phyloP scores from a whole-genome alignment of 2,797 vertebrate genomes.

The Acomys russatus region DNA sequence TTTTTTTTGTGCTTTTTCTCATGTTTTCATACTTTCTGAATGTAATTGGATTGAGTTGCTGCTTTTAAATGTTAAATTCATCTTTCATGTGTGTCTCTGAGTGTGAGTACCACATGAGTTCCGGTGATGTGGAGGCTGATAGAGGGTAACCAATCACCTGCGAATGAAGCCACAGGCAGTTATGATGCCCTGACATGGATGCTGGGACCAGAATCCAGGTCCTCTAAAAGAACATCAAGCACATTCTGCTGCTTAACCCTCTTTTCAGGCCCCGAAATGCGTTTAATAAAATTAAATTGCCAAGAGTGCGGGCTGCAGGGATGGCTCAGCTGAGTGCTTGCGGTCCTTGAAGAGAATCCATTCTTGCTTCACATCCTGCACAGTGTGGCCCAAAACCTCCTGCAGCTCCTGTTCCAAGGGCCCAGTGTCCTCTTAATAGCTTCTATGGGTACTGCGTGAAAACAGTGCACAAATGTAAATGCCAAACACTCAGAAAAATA shows the following conservation, averaged over 20 bases:
- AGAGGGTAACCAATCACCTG: background rate
- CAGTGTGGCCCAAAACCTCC: too few species aligned
- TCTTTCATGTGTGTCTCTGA: background rate
- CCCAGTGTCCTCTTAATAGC: background rate
- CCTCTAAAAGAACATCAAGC: accelerated
- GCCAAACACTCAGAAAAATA: background rate
- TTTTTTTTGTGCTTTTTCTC: background rate
- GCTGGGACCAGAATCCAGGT: background rate
- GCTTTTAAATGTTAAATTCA: background rate
- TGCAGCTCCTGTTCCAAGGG: background rate
- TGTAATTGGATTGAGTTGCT: background rate
- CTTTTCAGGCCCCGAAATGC: background rate
- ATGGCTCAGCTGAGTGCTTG: background rate
- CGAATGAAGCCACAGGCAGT: background rate
- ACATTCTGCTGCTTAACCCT: too few species aligned
- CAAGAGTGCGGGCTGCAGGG: background rate
- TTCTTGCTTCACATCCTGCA: background rate
- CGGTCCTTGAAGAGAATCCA: background rate
- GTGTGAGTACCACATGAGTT: background rate
- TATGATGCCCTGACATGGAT: background rate
- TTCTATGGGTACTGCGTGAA: background rate
- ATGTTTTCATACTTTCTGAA: background rate
- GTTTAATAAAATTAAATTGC: background rate
- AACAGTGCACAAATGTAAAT: background rate
- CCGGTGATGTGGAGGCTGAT: background rate